phyloP scores from a whole-genome alignment of 1,140 invertebrate species.

The Triops longicaudatus region DNA sequence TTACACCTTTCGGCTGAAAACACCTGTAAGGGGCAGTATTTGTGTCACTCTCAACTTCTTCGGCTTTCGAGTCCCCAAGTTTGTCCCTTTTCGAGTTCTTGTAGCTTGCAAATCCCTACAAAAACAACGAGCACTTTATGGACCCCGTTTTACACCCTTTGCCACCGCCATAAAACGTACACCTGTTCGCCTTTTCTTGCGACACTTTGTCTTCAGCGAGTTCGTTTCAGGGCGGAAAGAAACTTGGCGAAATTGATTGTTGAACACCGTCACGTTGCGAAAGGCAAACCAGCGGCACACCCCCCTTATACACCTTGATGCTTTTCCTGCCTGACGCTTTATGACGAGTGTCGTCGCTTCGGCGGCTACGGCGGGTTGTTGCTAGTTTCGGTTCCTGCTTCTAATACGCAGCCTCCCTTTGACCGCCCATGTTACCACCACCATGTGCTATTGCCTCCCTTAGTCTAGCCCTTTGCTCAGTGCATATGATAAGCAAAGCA shows the following conservation, averaged over 20 bases:
- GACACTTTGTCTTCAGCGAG: neutral
- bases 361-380: neutral
- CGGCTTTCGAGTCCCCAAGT: neutral
- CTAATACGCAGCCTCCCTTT: slow-evolving; percentile 11
- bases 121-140: neutral
- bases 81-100: neutral
- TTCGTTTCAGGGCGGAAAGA: too few species aligned
- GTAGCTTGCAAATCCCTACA: neutral
- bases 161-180: neutral
- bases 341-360: slow-evolving; percentile 2
- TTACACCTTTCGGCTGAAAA: neutral
- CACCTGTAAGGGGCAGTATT: neutral
- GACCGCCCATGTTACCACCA: neutral
- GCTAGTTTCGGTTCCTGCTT: neutral
- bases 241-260: too few species aligned
- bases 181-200: neutral
- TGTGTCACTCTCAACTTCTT: neutral
- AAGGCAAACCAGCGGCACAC: neutral
- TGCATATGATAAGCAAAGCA: slow-evolving; percentile 10
- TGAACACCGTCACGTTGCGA: neutral
- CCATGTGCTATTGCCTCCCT: neutral
- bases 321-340: slow-evolving; percentile 14
- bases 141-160: neutral
- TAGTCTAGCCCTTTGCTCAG: neutral
- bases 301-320: neutral